phyloP scores from a whole-genome alignment of 2,888 invertebrate species.

The Chymomyza amoena region DNA sequence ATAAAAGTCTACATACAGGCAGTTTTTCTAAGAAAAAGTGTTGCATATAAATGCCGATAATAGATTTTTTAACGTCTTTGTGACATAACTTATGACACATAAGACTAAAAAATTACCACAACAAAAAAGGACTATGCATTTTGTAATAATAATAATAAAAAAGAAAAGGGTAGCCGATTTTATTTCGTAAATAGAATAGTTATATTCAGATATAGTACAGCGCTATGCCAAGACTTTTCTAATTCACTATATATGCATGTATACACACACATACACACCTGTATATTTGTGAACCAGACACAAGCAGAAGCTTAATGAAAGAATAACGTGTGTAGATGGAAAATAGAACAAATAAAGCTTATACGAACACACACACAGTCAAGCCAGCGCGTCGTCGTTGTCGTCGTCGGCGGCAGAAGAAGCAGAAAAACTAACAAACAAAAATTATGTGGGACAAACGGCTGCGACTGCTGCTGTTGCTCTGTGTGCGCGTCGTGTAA shows the following conservation, averaged over 20 bases:
- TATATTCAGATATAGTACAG: too few relatives aligned
- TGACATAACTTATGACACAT: too few relatives aligned
- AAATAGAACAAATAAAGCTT: constrained; percentile 47
- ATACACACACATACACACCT: background rate
- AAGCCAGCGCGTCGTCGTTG: background rate
- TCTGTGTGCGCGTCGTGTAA: constrained; percentile 23
- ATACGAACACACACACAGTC: constrained; percentile 17
- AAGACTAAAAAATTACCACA: too few relatives aligned
- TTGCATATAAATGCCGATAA: background rate
- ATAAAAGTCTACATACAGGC: background rate
- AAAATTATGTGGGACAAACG: constrained; percentile 69
- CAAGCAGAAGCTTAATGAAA: constrained; percentile 7
- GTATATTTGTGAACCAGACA: background rate
- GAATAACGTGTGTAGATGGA: background rate
- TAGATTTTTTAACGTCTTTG: too few relatives aligned
- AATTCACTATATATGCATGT: background rate
- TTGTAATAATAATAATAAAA: too few relatives aligned
- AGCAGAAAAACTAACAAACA: constrained; percentile 70
- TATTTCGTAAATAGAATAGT: too few relatives aligned
- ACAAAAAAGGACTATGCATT: too few relatives aligned
- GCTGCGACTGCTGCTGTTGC: background rate
- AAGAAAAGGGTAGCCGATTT: too few relatives aligned
- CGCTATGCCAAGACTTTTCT: too few relatives aligned
- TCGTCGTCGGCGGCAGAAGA: constrained; percentile 29
- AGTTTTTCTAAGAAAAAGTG: background rate